Base-by-base conservation (phyloP, 1,140 invertebrate genomes). In the Drosophila murphyi region DNA sequence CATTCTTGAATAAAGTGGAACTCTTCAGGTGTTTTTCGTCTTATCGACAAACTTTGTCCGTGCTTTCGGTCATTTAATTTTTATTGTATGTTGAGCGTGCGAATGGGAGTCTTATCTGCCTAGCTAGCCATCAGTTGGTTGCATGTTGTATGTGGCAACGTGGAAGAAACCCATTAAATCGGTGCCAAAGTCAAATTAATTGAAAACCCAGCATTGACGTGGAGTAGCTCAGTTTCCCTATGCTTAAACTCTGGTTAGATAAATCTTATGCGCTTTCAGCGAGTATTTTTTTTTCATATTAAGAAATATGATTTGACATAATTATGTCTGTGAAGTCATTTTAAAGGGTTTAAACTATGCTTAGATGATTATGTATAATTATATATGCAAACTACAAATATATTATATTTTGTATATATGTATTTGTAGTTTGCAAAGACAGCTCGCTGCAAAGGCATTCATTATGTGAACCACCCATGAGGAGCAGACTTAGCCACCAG, bases 381-480 rank as follows among this genome's bases (percentile, higher is more conserved):
- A 28, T 39, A 20, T 20, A 20, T 20, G 20, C 20, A 20, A 20
- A 20, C 20, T 20, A 20, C 20, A 20, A 20, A 20, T 20, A 7
- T 8, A 3, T 28, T 37, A 4, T 28, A 39, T 55, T 37, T 20
- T 3, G 4, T n/a, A 20, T 4, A 2, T 10, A 7, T 69, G 7
- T 47, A 5, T n/a, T 70, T 74, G 10, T 37, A 70, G 65, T 62
- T 62, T 62, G 50, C 50, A 32, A 12, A 8, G 54, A 59, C 29
- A 32, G 4, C 35, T 5, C 35, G n/a, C 32, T 35, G n/a, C 39
- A 20, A 47, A 60, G 50, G 41, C 43, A 55, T 55, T 61, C 72
- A 74, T 62, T 74, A 74, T 74, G 72, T 74, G 72, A 74, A 63
- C 57, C 56, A 56, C 31, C 20, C 48, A 45, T 52, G 56, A 52